Conservation (phyloP, 2,888 invertebrate species). For the Sympetrum striolatum region DNA sequence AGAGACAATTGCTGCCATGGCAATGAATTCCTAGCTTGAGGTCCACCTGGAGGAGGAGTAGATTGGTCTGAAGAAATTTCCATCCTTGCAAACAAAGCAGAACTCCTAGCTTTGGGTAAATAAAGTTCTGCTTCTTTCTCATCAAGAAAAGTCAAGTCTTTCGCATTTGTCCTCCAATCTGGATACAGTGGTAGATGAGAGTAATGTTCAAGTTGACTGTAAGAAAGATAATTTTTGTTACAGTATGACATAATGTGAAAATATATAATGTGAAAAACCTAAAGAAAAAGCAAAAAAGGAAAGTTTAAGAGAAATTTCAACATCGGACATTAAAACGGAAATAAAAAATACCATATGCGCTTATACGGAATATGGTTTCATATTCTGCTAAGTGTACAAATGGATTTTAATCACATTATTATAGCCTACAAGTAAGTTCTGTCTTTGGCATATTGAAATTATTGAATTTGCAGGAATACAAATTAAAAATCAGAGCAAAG, state of each 20-base stretch:
- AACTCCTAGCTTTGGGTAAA: background rate
- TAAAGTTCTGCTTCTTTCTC: background rate
- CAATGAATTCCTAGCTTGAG: background rate
- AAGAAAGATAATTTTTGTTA: conserved; percentile 45
- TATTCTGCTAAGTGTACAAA: too few species aligned
- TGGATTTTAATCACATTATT: too few species aligned
- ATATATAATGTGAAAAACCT: conserved; percentile 57
- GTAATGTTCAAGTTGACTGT: conserved; percentile 55
- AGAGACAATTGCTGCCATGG: conserved; percentile 15
- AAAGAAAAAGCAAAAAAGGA: background rate
- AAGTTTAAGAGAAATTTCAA: too few species aligned
- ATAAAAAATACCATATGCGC: too few species aligned
- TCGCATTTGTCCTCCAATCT: background rate
- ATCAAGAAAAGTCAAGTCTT: background rate
- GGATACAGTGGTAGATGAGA: conserved; percentile 18
- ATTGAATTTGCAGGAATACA: too few species aligned
- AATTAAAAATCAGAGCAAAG: too few species aligned
- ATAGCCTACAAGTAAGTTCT: too few species aligned
- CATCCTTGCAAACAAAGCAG: background rate
- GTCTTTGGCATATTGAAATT: too few species aligned
- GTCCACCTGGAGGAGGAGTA: background rate
- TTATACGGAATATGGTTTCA: too few species aligned
- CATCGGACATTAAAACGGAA: too few species aligned
- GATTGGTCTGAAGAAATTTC: background rate
- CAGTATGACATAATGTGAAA: background rate